Evolutionary conservation across 2,888 invertebrate species (phyloP), one percentile per base, ranked within the genome.

Genomic region (Scaptomyza caliginosa): DNA sequence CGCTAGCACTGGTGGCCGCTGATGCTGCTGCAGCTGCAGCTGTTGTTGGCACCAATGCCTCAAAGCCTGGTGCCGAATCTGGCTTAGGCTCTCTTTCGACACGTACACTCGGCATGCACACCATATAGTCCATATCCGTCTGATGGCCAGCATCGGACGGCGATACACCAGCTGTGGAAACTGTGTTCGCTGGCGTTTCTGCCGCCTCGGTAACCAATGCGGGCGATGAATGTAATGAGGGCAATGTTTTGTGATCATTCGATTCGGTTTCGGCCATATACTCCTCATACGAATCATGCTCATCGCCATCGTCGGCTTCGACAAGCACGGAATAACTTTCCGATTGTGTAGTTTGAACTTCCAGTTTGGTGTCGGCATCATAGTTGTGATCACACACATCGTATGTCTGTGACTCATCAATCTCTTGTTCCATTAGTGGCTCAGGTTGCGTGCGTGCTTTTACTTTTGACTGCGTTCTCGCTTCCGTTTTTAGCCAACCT

Each of bases 321-420:
- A 85, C 83, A 1, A 84, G 55, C 36, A 84, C 83, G 3, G 83
- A 84, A 43, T 85, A 84, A 3, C 76, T 74, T 51, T 84, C 83
- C 1, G 83, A 85, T 13, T 81, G 77, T 13, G 84, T 51, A 0
- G 84, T 83, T 17, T 82, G 83, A 17, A 64, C 67, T 16, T 77
- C 82, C 23, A 83, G 26, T 43, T 85, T 83, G 5, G 72, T 45
- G 8, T 85, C 73, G 0, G 72, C 40, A 4, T 85, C 73, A 7
- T 74, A 86, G 30, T 77, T 69, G 45, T 80, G 77, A 16, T 87
- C 86, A 16, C 75, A 65, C 8, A 78, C 81, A 7, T 83, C 80
- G 26, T 69, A 83, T 10, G 52, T 46, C 28, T 83, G 68, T 10
- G 69, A 67, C 7, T 69, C 74, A 23, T 66, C 70, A 34, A 59